These are phyloP conservation scores for Pyrocephalus nanus DNA, from an alignment of 2,797 vertebrate species.

Conservation along the genomic window DNA sequence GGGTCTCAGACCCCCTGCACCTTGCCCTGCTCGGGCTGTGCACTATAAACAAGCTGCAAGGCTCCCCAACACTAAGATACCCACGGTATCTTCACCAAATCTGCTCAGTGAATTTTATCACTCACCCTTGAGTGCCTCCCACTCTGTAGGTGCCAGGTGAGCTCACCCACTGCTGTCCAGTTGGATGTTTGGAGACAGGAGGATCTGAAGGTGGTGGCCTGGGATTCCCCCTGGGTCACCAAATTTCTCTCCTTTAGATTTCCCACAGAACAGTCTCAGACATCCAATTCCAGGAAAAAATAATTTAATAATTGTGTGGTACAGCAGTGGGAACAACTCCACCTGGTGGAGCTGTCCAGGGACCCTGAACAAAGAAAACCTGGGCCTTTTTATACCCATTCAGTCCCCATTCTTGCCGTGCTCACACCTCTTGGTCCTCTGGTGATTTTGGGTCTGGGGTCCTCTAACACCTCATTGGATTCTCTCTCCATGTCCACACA, in stretches of 20 bases:
- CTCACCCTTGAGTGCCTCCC: neutral
- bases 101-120: neutral
- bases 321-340: neutral
- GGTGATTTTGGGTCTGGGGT: neutral
- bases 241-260: neutral
- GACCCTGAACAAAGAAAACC: neutral
- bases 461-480: neutral
- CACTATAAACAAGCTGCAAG: neutral
- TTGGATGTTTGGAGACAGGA: neutral
- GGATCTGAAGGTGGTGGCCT: neutral
- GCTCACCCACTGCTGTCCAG: neutral
- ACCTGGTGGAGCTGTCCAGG: neutral
- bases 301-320: too few species aligned
- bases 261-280: neutral
- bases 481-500: neutral
- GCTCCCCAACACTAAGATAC: neutral
- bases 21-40: neutral
- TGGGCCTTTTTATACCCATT: neutral
- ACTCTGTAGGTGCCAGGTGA: neutral
- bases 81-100: neutral
- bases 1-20: neutral
- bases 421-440: too few species aligned
- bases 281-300: neutral
- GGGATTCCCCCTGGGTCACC: neutral
- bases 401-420: too few species aligned